Evolutionary conservation across 1,140 invertebrate genomes (phyloP), one percentile per base, ranked within the genome.

Genomic region (Sycophila sp.): DNA sequence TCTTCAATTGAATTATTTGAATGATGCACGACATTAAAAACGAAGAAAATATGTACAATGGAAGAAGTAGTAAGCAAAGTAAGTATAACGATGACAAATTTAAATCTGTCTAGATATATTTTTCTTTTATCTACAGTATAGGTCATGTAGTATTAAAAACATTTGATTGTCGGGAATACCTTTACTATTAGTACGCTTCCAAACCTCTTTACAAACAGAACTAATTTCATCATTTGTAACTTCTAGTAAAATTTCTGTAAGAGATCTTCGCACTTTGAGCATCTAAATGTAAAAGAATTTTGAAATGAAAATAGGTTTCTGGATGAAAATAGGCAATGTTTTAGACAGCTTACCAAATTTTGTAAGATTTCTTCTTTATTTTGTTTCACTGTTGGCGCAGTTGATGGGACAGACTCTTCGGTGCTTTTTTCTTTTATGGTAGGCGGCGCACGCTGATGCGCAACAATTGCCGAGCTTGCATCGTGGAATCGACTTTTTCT

Each of bases 221-320:
- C 90, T 83, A 80, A 98, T 96, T 89, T 97, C 94, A 83, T 93
- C 91, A 79, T 93, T 95, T 13, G 97, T 98, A 74, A 97, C 96
- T 79, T 97, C 95, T 65, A 98, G 87, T 58, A 98, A 89, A 77
- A 98, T 93, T 88, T 98, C 94, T 45, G 96, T 98, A 81, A 98
- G 86, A 71, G 93, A 92, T 64, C 92, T 88, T 73, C 95, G 89
- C 22, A 98, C 94, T 83, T 91, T 92, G 79, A 95, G 83, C 93
- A 98, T 97, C 96, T 98, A 85, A 8, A 82, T 82, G 32, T 72
- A 32, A 79, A 74, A 73, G 45, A 56, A 66, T 7, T 19, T n/a
- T 4, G 19, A 42, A 40, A 56, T 45, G 11, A 30, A 6, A n/a
- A 10, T 63, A 34, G 42, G 13, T 56, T 4, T 19, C 34, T 15